Percentiles rank a stretch among this genome's conserved stretches.
Conservation (phyloP, 2,888 invertebrate genomes). For the Tipula helvola region DNA sequence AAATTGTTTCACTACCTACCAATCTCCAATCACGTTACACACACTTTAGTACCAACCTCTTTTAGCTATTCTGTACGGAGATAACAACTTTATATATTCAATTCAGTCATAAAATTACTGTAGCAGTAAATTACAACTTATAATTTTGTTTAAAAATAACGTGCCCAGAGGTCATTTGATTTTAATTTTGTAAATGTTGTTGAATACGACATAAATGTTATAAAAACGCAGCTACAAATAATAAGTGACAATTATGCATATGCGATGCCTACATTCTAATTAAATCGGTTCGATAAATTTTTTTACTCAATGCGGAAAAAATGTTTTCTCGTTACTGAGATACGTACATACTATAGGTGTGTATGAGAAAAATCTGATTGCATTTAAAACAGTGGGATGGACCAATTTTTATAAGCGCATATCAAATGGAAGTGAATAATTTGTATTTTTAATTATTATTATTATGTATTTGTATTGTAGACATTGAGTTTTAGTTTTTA, state of each 20-base stretch:
- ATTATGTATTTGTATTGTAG: background rate
- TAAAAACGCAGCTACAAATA: background rate
- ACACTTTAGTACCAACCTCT: background rate
- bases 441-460: background rate
- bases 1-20: background rate
- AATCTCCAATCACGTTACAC: background rate
- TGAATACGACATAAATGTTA: background rate
- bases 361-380: background rate
- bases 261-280: background rate
- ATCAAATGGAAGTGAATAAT: background rate
- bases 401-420: background rate
- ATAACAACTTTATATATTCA: background rate
- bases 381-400: background rate
- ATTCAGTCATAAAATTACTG: background rate
- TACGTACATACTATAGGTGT: background rate
- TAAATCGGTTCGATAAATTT: background rate
- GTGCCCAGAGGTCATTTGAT: background rate
- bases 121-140: background rate
- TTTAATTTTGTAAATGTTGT: background rate
- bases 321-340: background rate
- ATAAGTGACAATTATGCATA: background rate
- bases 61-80: background rate
- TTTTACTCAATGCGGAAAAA: background rate
- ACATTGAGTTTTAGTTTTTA: too few relatives aligned
- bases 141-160: background rate